These are phyloP conservation scores for Nycticryphes semicollaris DNA, from an alignment of 2,113 vertebrate genomes.

Conservation along the genomic window DNA sequence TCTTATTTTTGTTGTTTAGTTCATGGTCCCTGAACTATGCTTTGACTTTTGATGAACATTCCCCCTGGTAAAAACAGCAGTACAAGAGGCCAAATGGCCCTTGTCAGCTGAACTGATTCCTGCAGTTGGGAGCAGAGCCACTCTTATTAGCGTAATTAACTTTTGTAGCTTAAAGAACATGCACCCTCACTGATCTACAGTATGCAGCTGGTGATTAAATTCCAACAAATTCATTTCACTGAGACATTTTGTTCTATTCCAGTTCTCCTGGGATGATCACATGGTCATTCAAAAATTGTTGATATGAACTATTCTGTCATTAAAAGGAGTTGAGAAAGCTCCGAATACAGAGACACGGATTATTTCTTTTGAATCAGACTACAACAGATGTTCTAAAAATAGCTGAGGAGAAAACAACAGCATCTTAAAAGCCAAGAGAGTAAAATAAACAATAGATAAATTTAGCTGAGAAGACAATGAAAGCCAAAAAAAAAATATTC, in stretches of 20 bases:
- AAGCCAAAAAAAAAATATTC: neutral
- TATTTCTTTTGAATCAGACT: conserved; percentile 62
- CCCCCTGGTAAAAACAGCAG: conserved; percentile 4
- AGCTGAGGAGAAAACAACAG: conserved; percentile 65
- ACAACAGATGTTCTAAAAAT: conserved; percentile 68
- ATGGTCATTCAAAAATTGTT: conserved; percentile 68
- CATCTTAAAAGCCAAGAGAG: conserved; percentile 48
- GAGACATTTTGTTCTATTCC: conserved; percentile 76
- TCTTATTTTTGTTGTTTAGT: neutral
- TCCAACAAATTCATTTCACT: conserved; percentile 30
- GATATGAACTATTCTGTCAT: conserved; percentile 65
- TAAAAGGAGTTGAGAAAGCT: conserved; percentile 69
- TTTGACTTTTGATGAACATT: neutral
- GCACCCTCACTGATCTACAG: neutral
- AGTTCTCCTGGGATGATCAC: conserved; percentile 70
- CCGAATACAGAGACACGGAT: conserved; percentile 55
- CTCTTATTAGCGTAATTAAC: neutral
- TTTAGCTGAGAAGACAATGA: neutral
- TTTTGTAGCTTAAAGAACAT: neutral
- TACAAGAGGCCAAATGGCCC: neutral
- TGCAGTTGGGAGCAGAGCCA: neutral
- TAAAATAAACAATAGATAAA: conserved; percentile 68
- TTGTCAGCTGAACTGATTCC: neutral
- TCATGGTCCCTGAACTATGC: neutral
- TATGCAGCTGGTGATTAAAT: conserved; percentile 33